These are phyloP conservation scores for Empis livida DNA, from an alignment of 2,888 invertebrate genomes.

Conservation along the genomic window DNA sequence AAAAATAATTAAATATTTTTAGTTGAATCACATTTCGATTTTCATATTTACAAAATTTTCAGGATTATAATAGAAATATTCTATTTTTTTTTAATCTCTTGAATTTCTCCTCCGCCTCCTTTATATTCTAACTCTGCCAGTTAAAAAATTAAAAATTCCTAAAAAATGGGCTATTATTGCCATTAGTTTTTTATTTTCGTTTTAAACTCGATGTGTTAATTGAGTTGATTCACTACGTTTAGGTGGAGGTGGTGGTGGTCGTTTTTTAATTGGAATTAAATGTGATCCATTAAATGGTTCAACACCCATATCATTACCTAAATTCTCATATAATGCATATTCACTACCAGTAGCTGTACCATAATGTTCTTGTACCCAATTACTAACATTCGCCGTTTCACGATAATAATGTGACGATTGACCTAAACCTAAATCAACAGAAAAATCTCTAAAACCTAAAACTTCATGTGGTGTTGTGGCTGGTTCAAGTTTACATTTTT, in stretches of 20 bases:
- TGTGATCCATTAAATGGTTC: conserved; percentile 12
- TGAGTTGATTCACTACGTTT: conserved; percentile 82
- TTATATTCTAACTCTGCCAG: no score
- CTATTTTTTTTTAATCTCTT: no score
- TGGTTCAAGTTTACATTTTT: conserved; percentile 78
- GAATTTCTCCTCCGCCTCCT: no score
- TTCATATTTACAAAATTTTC: no score
- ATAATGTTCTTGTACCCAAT: conserved; percentile 83
- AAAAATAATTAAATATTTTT: no score
- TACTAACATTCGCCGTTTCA: conserved; percentile 62
- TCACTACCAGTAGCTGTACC: conserved; percentile 38
- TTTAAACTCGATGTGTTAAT: conserved; percentile 41
- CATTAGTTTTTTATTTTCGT: no score
- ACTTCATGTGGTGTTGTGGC: conserved; percentile 86
- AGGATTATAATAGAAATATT: no score
- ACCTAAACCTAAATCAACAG: conserved; percentile 39
- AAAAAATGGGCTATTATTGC: no score
- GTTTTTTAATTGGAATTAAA: conserved; percentile 42
- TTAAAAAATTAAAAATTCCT: no score
- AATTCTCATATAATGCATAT: conserved; percentile 55
- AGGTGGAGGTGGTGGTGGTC: conserved; percentile 83
- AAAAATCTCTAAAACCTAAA: conserved; percentile 75
- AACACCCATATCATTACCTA: conserved; percentile 34
- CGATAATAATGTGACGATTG: conserved; percentile 32
- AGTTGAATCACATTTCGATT: no score